These are phyloP conservation scores for Eledone cirrhosa DNA, from an alignment of 2,888 invertebrate genomes.

Conservation along the genomic window DNA sequence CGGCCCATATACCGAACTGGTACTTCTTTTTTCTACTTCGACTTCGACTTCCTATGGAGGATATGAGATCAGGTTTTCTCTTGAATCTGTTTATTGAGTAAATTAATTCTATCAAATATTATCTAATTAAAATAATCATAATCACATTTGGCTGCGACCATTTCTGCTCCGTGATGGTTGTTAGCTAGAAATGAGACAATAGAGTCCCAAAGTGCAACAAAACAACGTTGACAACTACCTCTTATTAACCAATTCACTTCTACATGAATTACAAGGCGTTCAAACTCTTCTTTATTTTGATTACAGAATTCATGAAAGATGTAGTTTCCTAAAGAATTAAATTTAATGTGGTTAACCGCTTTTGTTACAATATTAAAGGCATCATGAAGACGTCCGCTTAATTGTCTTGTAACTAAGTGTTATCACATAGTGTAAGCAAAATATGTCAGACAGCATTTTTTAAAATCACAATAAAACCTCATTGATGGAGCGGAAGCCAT, in stretches of 20 bases:
- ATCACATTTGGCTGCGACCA: neutral
- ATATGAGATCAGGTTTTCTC: slow-evolving; percentile 15
- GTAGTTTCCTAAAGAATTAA: neutral
- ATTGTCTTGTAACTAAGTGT: slow-evolving; percentile 18
- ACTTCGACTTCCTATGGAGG: no score
- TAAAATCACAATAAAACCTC: neutral
- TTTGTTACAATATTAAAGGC: neutral
- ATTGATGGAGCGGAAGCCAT: neutral
- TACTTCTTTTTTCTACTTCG: no score
- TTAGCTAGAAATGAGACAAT: neutral
- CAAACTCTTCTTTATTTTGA: slow-evolving; percentile 18
- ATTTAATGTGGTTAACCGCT: neutral
- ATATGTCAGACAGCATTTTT: neutral
- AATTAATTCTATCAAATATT: neutral
- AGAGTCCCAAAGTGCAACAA: slow-evolving; percentile 7
- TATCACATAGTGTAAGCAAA: slow-evolving; percentile 16
- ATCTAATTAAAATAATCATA: neutral
- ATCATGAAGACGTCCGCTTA: neutral
- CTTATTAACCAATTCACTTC: neutral
- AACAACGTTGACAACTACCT: neutral
- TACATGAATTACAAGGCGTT: neutral
- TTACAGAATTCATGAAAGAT: neutral
- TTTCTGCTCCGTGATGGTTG: neutral
- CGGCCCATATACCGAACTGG: no score
- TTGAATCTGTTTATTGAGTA: slow-evolving; percentile 10